Percentiles rank a stretch among this genome's conserved stretches.
These are phyloP conservation scores for Xenopus laevis DNA, from an alignment of 2,113 vertebrate genomes.

Conservation along the genomic window DNA sequence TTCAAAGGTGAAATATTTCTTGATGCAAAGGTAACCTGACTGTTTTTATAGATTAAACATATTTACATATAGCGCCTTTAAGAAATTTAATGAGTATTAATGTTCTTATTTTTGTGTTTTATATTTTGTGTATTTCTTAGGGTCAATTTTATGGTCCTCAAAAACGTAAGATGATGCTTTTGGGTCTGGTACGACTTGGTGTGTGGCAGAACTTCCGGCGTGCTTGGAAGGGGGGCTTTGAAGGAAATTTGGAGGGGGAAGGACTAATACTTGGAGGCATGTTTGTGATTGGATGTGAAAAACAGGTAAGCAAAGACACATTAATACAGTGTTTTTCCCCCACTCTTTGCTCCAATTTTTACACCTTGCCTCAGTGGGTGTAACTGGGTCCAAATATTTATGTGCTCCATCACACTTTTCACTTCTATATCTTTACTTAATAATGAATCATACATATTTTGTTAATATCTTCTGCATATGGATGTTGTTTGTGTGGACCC, in stretches of 20 bases:
- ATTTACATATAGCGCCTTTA: too few relatives aligned
- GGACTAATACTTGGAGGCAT: constrained; percentile 90
- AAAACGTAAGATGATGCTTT: constrained; percentile 72
- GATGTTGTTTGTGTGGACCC: too few relatives aligned
- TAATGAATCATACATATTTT: too few relatives aligned
- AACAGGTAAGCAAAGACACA: constrained; percentile 69
- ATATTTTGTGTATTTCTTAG: constrained; percentile 55
- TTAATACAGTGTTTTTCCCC: too few relatives aligned
- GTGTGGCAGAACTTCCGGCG: constrained; percentile 83
- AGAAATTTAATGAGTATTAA: too few relatives aligned
- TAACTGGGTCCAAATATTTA: neutral
- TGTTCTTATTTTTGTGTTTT: too few relatives aligned
- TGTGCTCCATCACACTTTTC: too few relatives aligned
- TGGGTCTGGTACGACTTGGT: constrained; percentile 76
- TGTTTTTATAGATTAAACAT: too few relatives aligned
- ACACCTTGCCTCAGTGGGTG: neutral
- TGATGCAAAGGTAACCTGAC: constrained; percentile 78
- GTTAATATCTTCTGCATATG: too few relatives aligned
- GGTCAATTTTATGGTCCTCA: constrained; percentile 82
- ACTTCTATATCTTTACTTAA: too few relatives aligned
- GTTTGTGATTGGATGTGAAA: constrained; percentile 80
- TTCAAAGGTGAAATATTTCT: constrained; percentile 90
- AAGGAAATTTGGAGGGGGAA: constrained; percentile 86
- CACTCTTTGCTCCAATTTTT: too few relatives aligned
- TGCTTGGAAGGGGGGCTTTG: constrained; percentile 77